phyloP scores from a whole-genome alignment of 2,113 vertebrate species.

The Columba livia region DNA sequence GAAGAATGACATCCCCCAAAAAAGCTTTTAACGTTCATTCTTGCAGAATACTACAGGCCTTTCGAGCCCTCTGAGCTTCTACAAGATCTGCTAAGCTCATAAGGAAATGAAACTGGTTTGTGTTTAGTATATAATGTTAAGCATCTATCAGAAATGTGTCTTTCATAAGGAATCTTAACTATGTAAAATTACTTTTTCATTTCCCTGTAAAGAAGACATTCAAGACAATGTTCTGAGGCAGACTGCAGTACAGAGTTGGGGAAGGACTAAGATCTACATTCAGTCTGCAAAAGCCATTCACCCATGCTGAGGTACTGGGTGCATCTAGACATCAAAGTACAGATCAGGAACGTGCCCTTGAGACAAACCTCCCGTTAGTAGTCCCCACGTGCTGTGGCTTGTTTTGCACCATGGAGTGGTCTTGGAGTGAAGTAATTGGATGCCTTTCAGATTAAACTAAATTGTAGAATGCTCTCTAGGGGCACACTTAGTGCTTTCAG shows the following conservation, averaged over 20 bases:
- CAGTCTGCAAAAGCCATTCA: neutral
- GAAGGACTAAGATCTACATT: neutral
- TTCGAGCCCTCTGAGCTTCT: neutral
- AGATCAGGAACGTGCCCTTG: neutral
- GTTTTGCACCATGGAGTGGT: neutral
- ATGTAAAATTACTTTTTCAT: neutral
- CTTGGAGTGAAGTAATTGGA: neutral
- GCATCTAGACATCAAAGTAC: neutral
- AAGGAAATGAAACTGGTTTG: neutral
- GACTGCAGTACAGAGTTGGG: neutral
- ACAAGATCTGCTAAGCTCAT: neutral
- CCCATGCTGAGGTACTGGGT: neutral
- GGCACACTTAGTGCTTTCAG: neutral
- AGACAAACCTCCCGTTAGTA: neutral
- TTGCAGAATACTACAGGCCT: neutral
- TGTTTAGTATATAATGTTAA: neutral
- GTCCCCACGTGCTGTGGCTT: neutral
- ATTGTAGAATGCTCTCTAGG: neutral
- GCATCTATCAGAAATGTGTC: neutral
- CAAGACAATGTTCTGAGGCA: neutral
- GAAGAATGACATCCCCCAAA: neutral
- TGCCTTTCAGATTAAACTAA: neutral
- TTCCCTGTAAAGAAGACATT: neutral
- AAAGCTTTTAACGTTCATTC: neutral
- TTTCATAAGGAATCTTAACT: neutral